Percentiles rank a stretch among this genome's conserved stretches.
phyloP scores from a whole-genome alignment of 2,113 vertebrate species.

The Ginglymostoma cirratum region DNA sequence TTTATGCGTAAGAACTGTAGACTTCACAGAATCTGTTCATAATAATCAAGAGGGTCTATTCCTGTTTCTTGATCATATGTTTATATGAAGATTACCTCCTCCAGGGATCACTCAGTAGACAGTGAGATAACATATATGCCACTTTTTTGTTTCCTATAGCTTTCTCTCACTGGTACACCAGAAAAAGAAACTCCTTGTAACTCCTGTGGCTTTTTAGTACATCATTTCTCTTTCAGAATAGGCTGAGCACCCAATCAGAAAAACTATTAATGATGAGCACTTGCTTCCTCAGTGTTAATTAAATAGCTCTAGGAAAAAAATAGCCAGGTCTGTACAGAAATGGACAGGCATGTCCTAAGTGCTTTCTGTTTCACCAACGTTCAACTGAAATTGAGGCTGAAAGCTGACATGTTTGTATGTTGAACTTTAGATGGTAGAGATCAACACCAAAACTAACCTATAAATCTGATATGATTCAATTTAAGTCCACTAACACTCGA shows the following conservation, averaged over 20 bases:
- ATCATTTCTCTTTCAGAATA: slow-evolving; percentile 13
- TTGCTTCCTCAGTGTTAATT: background rate
- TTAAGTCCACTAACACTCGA: background rate
- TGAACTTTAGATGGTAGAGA: background rate
- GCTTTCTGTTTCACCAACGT: background rate
- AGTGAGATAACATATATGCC: background rate
- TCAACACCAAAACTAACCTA: background rate
- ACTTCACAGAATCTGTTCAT: too few species aligned
- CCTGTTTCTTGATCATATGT: too few species aligned
- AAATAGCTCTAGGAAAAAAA: background rate
- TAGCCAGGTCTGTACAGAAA: background rate
- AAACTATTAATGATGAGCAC: background rate
- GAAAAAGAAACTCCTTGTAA: background rate
- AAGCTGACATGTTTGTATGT: background rate
- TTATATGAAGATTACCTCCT: too few species aligned
- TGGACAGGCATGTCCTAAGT: background rate
- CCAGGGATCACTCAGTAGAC: background rate
- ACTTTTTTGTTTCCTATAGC: background rate
- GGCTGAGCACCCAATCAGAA: background rate
- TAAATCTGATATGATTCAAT: background rate
- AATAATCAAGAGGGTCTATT: too few species aligned
- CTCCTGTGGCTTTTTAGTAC: background rate
- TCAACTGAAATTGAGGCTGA: background rate
- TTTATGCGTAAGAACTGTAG: too few species aligned
- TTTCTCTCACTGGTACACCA: background rate